Evolutionary conservation across 2,797 vertebrate species (phyloP).

Genomic region (Sebastes vulpes): DNA sequence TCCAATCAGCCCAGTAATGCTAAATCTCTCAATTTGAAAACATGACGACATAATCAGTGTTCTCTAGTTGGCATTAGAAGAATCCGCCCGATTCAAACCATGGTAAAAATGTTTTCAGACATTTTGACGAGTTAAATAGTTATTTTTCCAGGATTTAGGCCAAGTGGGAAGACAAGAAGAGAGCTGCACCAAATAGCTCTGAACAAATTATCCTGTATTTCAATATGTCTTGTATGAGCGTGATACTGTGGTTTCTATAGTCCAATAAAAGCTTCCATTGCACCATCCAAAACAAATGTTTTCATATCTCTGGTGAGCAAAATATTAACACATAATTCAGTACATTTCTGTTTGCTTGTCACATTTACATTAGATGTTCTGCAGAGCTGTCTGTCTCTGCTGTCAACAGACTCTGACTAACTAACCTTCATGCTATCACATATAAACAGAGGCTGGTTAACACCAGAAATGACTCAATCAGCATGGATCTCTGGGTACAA

Average conservation of each 20-base stretch:
- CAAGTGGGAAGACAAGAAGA: background rate
- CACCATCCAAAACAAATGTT: background rate
- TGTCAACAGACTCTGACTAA: background rate
- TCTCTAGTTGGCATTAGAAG: background rate
- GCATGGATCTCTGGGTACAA: slow-evolving; percentile 2
- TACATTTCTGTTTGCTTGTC: slow-evolving; percentile 11
- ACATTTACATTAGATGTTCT: slow-evolving; percentile 2
- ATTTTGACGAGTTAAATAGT: background rate
- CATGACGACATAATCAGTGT: background rate
- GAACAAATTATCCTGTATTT: background rate
- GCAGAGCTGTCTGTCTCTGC: background rate
- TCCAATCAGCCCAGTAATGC: slow-evolving; percentile 29
- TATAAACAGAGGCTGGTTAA: background rate
- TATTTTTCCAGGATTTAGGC: slow-evolving; percentile 7
- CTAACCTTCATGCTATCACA: background rate
- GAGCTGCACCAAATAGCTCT: background rate
- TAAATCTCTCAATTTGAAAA: slow-evolving; percentile 42
- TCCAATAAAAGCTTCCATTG: background rate
- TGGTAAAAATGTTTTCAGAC: background rate
- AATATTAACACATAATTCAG: slow-evolving; percentile 3
- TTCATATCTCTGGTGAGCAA: background rate
- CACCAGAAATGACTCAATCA: slow-evolving; percentile 18
- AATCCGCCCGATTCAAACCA: background rate
- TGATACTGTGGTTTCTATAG: background rate
- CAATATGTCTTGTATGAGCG: background rate